Conservation (phyloP, 2,888 invertebrate species). For the Dinocampus coccinellae region DNA sequence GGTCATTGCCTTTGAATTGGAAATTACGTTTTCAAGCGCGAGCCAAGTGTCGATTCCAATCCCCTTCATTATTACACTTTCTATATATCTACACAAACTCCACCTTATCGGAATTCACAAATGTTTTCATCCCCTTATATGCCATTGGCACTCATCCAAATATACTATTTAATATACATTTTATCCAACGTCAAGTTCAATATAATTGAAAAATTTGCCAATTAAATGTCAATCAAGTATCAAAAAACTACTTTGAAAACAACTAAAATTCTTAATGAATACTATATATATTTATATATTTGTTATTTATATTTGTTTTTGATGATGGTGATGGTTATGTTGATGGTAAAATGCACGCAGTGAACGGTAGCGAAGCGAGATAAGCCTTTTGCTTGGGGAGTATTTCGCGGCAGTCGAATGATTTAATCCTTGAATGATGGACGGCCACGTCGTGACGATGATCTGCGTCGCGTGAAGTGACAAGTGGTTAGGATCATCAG, state of each 20-base stretch:
- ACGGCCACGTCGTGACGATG: slow-evolving; percentile 67
- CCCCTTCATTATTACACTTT: slow-evolving; percentile 41
- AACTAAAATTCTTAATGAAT: background rate
- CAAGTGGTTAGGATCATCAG: slow-evolving; percentile 69
- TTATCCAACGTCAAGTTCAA: slow-evolving; percentile 9
- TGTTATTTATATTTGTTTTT: slow-evolving; percentile 9
- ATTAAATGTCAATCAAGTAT: slow-evolving; percentile 14
- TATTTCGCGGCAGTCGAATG: slow-evolving; percentile 59
- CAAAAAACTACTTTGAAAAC: background rate
- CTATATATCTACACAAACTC: background rate
- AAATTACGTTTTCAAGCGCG: slow-evolving; percentile 64
- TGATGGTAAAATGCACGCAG: slow-evolving; percentile 11
- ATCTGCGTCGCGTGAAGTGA: slow-evolving; percentile 67
- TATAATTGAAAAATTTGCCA: slow-evolving; percentile 14
- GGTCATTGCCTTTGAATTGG: slow-evolving; percentile 68
- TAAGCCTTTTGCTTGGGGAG: slow-evolving; percentile 39
- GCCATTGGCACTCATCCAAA: background rate
- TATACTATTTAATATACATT: background rate
- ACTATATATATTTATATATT: background rate
- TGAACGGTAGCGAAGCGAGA: slow-evolving; percentile 18
- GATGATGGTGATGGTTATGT: slow-evolving; percentile 1
- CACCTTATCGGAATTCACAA: slow-evolving; percentile 44
- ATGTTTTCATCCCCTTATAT: slow-evolving; percentile 4
- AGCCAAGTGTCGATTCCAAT: slow-evolving; percentile 65
- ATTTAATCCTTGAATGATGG: slow-evolving; percentile 68